These are phyloP conservation scores for Hylia prasina DNA, from an alignment of 2,113 vertebrate genomes.

Conservation along the genomic window DNA sequence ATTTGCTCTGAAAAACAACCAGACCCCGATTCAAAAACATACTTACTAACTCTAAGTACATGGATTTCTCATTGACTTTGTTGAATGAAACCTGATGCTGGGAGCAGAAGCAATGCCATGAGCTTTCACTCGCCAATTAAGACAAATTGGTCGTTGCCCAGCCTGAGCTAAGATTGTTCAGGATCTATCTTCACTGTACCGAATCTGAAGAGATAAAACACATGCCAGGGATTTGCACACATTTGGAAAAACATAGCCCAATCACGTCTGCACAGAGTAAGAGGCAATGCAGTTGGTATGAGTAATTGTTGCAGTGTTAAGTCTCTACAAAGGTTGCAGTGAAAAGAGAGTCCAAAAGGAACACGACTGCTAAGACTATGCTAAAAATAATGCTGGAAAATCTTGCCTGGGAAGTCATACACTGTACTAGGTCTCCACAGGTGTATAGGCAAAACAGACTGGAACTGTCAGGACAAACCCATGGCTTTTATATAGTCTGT, in stretches of 20 bases:
- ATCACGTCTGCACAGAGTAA: not conserved
- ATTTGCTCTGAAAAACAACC: slow-evolving; percentile 37
- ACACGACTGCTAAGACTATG: not conserved
- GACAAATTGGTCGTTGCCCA: not conserved
- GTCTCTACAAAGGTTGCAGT: not conserved
- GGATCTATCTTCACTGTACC: not conserved
- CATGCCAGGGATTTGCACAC: not conserved
- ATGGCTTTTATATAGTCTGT: not conserved
- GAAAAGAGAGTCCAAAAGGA: not conserved
- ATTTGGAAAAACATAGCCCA: not conserved
- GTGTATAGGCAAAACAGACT: not conserved
- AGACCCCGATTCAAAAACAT: not conserved
- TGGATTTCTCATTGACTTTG: not conserved
- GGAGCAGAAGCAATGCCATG: not conserved
- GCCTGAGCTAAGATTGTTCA: not conserved
- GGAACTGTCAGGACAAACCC: not conserved
- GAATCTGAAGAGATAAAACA: slow-evolving; percentile 2
- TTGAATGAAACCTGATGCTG: slow-evolving; percentile 39
- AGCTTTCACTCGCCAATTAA: not conserved
- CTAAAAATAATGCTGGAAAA: not conserved
- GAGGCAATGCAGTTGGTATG: not conserved
- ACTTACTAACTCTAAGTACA: not conserved
- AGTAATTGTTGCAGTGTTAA: not conserved
- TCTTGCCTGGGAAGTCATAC: not conserved
- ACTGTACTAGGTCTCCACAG: not conserved